Evolutionary conservation across 2,797 vertebrate genomes (phyloP), one percentile per base, ranked within the genome.

Genomic region (Psittacula echo): DNA sequence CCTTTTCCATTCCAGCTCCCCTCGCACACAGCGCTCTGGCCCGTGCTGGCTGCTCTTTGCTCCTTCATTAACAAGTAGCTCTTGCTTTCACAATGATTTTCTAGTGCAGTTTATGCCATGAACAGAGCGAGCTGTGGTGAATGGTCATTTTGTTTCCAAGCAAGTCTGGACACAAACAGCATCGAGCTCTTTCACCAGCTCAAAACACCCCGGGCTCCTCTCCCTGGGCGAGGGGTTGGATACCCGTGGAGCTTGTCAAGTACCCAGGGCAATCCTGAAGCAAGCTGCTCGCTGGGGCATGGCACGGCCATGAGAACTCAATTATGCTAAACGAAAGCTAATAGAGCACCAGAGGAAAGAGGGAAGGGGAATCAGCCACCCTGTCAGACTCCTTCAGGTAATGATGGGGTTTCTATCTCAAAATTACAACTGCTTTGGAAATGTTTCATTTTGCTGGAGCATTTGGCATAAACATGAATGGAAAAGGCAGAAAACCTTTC

Each of bases 41-140:
- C 93, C 54, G 76, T 81, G 66, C 62, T 12, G 3, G 30, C 79
- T 82, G 73, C 80, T 90, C 88, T 66, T 47, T 60, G 54, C 74
- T 94, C 71, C 83, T 90, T 89, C 75, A 64, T 90, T 85, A 93
- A 82, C 86, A 56, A 89, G 77, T 2, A 87, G 74, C 77, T 94
- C 82, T 95, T 92, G 88, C 90, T 90, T 90, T 71, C 90, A 87
- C 87, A 51, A 80, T 70, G 30, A 82, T 79, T 90, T 93, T 95
- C 80, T 87, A 93, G 92, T 74, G 90, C 75, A 42, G 85, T 95
- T 94, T 66, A 72, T 48, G 44, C 56, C 68, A 67, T 37, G 32
- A 68, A 60, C 2, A 1, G 81, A 51, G 37, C 50, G 56, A 64
- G 87, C 78, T 73, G 48, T 75, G 90, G 76, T 85, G 79, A 87